These are phyloP conservation scores for Mactromeris polynyma DNA, from an alignment of 2,888 invertebrate genomes.

Conservation along the genomic window DNA sequence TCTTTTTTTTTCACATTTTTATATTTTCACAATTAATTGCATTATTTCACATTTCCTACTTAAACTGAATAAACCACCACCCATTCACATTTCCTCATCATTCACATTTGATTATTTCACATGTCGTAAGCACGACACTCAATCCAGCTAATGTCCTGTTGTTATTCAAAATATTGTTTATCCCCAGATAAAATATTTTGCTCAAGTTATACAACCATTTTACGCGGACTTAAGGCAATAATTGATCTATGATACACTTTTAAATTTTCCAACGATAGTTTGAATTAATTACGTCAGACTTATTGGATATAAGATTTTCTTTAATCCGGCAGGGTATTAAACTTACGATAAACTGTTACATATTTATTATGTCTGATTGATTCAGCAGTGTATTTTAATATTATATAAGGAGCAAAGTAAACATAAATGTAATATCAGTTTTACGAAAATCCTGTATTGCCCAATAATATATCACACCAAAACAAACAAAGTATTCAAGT, in stretches of 20 bases:
- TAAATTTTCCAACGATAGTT: not conserved
- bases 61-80: not conserved
- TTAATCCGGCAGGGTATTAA: conserved; percentile 31
- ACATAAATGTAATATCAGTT: conserved; percentile 16
- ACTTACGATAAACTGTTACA: conserved; percentile 28
- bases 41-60: not conserved
- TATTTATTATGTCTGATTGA: conserved; percentile 25
- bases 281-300: conserved; percentile 12
- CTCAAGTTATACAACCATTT: not conserved
- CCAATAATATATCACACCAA: not conserved
- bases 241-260: conserved; percentile 9
- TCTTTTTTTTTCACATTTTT: not conserved
- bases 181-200: not conserved
- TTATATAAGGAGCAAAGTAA: not conserved
- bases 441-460: not conserved
- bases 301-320: conserved; percentile 35
- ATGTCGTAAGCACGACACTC: not conserved
- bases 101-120: not conserved
- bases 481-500: not conserved
- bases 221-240: no score
- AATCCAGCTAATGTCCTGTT: not conserved
- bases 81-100: not conserved
- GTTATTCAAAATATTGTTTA: not conserved
- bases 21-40: not conserved
- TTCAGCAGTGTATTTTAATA: not conserved